These are phyloP conservation scores for Xyliphius kryptos DNA, from an alignment of 2,113 vertebrate species.

Conservation along the genomic window DNA sequence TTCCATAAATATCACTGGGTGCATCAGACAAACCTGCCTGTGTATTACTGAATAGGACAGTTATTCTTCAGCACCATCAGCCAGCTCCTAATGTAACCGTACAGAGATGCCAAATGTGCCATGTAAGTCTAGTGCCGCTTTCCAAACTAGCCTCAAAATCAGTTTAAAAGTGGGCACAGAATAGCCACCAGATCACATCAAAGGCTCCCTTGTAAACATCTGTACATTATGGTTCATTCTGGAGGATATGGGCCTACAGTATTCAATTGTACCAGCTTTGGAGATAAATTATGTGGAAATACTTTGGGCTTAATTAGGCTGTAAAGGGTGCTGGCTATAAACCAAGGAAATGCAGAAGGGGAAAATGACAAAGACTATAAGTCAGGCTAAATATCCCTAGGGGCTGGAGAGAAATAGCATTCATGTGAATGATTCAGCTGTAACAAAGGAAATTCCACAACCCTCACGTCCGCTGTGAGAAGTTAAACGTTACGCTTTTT, in stretches of 20 bases:
- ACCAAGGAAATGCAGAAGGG: background rate
- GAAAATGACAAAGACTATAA: conserved; percentile 7
- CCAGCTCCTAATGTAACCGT: conserved; percentile 26
- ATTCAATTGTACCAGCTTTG: background rate
- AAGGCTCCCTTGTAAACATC: too few species aligned
- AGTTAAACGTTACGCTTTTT: conserved; percentile 25
- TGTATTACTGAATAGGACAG: conserved; percentile 34
- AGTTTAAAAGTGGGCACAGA: background rate
- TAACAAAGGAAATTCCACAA: conserved; percentile 39
- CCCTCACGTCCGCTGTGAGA: conserved; percentile 26
- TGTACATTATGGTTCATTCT: too few species aligned
- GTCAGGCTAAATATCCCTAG: conserved; percentile 21
- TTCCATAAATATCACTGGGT: conserved; percentile 30
- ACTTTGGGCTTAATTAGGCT: too few species aligned
- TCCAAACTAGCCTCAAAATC: background rate
- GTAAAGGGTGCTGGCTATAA: background rate
- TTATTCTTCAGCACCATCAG: conserved; percentile 23
- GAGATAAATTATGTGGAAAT: too few species aligned
- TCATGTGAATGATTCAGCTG: conserved; percentile 29
- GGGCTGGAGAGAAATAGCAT: conserved; percentile 7
- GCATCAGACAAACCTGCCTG: conserved; percentile 26
- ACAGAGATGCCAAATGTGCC: conserved; percentile 10
- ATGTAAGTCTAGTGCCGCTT: conserved; percentile 13
- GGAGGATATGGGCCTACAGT: background rate
- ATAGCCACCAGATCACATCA: background rate